Conservation (phyloP, 1,140 invertebrate genomes). For the Pseudobourletiella spinata region DNA sequence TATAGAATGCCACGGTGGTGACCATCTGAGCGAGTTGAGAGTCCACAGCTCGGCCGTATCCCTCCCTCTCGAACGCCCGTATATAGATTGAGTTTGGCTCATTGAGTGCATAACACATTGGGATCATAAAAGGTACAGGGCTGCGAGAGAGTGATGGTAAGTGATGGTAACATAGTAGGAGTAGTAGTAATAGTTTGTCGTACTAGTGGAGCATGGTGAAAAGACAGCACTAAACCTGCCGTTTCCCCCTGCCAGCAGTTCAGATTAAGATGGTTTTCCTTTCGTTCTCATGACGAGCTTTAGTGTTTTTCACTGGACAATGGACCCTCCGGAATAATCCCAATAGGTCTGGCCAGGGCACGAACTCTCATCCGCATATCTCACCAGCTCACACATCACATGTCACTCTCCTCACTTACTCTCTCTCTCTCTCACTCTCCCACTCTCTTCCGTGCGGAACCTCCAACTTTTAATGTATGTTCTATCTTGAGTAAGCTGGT, state of each 20-base stretch:
- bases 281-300: slow-evolving; percentile 24
- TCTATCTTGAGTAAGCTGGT: not conserved
- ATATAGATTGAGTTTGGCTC: too few species aligned
- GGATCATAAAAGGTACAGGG: too few species aligned
- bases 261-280: slow-evolving; percentile 26
- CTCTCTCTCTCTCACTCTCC: not conserved
- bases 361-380: slow-evolving; percentile 29
- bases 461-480: not conserved
- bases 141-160: not conserved
- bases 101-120: too few species aligned
- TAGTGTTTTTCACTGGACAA: slow-evolving; percentile 29
- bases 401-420: not conserved
- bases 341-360: slow-evolving; percentile 24
- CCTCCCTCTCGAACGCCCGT: too few species aligned
- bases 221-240: not conserved
- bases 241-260: slow-evolving; percentile 11
- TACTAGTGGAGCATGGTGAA: not conserved
- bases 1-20: too few species aligned
- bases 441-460: not conserved
- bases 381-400: slow-evolving; percentile 17
- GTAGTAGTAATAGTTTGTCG: not conserved
- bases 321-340: slow-evolving; percentile 29
- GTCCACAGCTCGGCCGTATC: too few species aligned
- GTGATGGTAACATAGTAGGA: not conserved
- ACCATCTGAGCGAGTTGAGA: too few species aligned